Conservation (phyloP, 2,797 vertebrate genomes). For the Tolypeutes matacus region DNA sequence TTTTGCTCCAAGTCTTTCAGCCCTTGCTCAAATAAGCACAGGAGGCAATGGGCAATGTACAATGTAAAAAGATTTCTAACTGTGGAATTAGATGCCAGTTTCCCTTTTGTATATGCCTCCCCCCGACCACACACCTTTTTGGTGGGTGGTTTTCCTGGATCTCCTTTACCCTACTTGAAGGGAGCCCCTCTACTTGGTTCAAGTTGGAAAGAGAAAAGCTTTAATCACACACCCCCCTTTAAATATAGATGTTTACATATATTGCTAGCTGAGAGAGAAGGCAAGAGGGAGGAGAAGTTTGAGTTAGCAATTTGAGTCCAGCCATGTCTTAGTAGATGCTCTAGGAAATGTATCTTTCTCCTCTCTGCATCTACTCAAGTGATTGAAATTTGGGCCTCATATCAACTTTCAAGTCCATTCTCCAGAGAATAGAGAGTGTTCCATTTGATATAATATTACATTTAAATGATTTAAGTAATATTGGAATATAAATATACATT, state of each 20-base stretch:
- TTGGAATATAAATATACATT: not conserved
- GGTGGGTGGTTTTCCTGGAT: not conserved
- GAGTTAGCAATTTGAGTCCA: not conserved
- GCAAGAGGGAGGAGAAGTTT: not conserved
- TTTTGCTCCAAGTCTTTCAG: not conserved
- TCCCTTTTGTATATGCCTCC: not conserved
- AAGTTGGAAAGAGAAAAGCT: not conserved
- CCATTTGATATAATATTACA: not conserved
- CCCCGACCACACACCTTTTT: fast-evolving
- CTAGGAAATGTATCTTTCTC: not conserved
- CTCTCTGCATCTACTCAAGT: not conserved
- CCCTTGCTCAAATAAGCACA: not conserved
- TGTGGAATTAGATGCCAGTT: not conserved
- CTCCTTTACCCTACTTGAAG: not conserved
- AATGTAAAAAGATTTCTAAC: not conserved
- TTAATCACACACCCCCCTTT: not conserved
- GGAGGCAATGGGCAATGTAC: not conserved
- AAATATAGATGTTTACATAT: not conserved
- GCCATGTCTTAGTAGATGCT: not conserved
- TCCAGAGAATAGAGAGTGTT: not conserved
- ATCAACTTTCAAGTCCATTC: not conserved
- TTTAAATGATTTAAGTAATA: not conserved
- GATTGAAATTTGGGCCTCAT: not conserved
- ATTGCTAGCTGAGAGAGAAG: not conserved
- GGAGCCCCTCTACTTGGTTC: not conserved